Evolutionary conservation across 2,888 invertebrate genomes (phyloP), one percentile per base, ranked within the genome.

Genomic region (Sturmia bella): DNA sequence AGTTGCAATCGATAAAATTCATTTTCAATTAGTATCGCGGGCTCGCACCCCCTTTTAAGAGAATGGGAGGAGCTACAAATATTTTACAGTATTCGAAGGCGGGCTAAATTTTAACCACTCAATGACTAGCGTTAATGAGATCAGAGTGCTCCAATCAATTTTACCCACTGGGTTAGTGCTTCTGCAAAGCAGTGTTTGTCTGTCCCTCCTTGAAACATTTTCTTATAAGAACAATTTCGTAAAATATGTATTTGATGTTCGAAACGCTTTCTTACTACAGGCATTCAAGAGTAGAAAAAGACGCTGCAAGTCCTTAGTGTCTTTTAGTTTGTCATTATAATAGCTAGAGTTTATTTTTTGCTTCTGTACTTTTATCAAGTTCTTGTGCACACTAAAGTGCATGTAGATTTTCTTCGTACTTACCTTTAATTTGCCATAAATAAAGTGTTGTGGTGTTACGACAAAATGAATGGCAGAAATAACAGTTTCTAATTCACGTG

Each of bases 381-480:
- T 17, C 43, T 52, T 41, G 6, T 43, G 17, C 41, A 54, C 56
- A 68, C 54, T n/a, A 57, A 66, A 69, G 52, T 54, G 43, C 41
- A 77, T 77, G 56, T 12, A 64, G 45, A 56, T 68, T 32, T 72
- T 76, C 61, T 68, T 76, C 69, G 64, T 66, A 78, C 85, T 85
- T 86, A 90, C 92, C 89, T 92, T 92, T 76, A 93, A 88, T 86
- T 92, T 92, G 43, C 92, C 92, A 75, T 88, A 88, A 68, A 87
- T 85, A 85, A 93, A 92, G 86, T 92, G 92, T 21, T 92, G 91
- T 32, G 89, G 87, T 64, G 89, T 91, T 39, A 92, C 89, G 63
- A 91, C 89, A 87, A 92, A 92, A 85, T 91, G 91, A 70, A 93
- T 90, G 43, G 91, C 91, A 77, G 91, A 89, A 80, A 91, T 89